phyloP scores from a whole-genome alignment of 2,113 vertebrate genomes.

The Phaetusa simplex region DNA sequence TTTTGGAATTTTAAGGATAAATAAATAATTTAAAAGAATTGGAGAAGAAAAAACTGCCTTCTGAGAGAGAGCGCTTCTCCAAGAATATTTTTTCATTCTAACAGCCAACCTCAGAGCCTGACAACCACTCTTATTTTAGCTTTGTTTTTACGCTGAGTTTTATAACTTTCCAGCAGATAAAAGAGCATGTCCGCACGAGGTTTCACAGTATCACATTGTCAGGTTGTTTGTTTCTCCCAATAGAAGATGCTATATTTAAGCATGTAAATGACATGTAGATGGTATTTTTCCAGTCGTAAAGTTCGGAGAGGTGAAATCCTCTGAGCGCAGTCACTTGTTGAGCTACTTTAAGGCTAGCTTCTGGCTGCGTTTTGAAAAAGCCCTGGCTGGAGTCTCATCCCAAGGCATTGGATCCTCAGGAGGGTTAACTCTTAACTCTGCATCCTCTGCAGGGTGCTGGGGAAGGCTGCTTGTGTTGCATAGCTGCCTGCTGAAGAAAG shows the following conservation, averaged over 20 bases:
- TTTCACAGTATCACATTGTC: conserved; percentile 57
- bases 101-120: conserved; percentile 43
- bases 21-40: not conserved
- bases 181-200: conserved; percentile 32
- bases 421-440: conserved; percentile 60
- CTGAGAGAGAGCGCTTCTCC: not conserved
- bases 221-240: conserved; percentile 68
- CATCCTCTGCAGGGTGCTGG: conserved; percentile 22
- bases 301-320: conserved; percentile 63
- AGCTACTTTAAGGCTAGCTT: not conserved
- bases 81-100: conserved; percentile 25
- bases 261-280: conserved; percentile 77
- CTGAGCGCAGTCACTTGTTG: conserved; percentile 7
- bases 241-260: conserved; percentile 80
- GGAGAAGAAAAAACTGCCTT: conserved; percentile 5
- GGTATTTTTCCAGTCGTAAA: conserved; percentile 77
- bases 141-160: conserved; percentile 47
- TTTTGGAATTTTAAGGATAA: conserved; percentile 8
- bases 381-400: not conserved
- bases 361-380: not conserved
- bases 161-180: conserved; percentile 64
- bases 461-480: not conserved
- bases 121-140: conserved; percentile 64
- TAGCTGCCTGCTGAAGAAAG: not conserved
- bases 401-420: fast-evolving